Base-by-base conservation (phyloP, 1,140 invertebrate species). In the Matsumurasca onukii region DNA sequence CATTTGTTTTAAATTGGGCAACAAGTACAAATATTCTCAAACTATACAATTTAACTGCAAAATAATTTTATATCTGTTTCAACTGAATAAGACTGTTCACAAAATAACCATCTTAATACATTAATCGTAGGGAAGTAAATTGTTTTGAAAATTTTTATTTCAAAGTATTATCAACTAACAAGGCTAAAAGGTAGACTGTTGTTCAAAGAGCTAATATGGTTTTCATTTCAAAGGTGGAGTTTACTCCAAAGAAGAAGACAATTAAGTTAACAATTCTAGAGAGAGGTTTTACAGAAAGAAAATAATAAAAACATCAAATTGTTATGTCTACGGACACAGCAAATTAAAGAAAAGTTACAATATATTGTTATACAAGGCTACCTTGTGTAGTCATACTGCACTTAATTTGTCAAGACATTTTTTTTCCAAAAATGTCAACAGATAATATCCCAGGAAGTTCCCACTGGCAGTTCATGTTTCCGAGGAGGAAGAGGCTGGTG, bases 211-310 rank as follows among this genome's bases (percentile, higher is more conserved):
- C 67, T 68, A 62, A 22, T 39, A n/a, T n/a, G n/a, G n/a, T 59
- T 59, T 27, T 17, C 27, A 49, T 69, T 61, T 34, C 22, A 29
- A 72, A 73, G 75, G 75, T 75, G 74, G 72, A 75, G 75, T 76
- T 76, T 75, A 75, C 75, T 76, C 74, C 73, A 72, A 69, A 71
- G 67, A 71, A 52, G 69, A 66, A 51, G 48, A 48, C 34, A 66
- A 22, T 62, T 20, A 17, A 30, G 25, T 48, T 51, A 51, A 55
- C 52, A 49, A 49, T 66, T 67, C 45, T 31, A 55, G 31, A 31
- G 31, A 57, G 48, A 67, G 29, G 25, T 59, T 39, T 59, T 59
- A 70, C 24, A 67, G 31, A 67, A n/a, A 70, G 59, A 66, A 62
- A 59, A 25, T 45, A 67, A n/a, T n/a, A 34, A 63, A 70, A 67